These are phyloP conservation scores for Mellilla xanthometata DNA, from an alignment of 2,888 invertebrate genomes.

Conservation along the genomic window DNA sequence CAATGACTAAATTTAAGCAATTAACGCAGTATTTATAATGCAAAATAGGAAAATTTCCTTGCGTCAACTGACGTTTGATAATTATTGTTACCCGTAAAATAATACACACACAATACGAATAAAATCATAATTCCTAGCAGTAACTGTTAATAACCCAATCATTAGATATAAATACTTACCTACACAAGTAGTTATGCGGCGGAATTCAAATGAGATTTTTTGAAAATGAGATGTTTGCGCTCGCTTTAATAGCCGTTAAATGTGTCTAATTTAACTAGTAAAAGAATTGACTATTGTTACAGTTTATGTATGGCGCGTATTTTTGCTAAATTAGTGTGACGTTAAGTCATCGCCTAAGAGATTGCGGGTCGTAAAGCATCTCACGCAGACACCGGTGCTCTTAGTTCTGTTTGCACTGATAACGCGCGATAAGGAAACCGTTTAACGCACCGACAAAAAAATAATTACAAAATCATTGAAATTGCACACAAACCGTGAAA, in stretches of 20 bases:
- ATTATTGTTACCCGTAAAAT: too few species aligned
- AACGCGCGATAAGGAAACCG: conserved; percentile 46
- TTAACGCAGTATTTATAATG: too few species aligned
- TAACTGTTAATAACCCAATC: too few species aligned
- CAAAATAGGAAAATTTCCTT: too few species aligned
- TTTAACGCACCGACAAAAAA: conserved; percentile 34
- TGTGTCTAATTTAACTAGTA: conserved; percentile 2
- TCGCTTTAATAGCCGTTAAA: background rate
- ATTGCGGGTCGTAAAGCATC: conserved; percentile 34
- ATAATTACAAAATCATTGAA: conserved; percentile 33
- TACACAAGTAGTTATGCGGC: too few species aligned
- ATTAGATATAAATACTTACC: too few species aligned
- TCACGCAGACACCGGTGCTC: conserved; percentile 41
- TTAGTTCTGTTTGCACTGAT: conserved; percentile 57
- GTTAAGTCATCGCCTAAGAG: conserved; percentile 16
- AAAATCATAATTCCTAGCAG: too few species aligned
- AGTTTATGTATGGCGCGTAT: background rate
- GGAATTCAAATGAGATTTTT: background rate
- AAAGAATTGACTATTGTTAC: background rate
- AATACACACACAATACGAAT: too few species aligned
- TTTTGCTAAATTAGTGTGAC: conserved; percentile 6
- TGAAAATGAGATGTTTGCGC: background rate
- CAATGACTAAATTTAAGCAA: too few species aligned
- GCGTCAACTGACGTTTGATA: too few species aligned
- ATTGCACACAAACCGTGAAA: conserved; percentile 28